Evolutionary conservation across 2,888 invertebrate genomes (phyloP).

Genomic region (Conomelus anceps): DNA sequence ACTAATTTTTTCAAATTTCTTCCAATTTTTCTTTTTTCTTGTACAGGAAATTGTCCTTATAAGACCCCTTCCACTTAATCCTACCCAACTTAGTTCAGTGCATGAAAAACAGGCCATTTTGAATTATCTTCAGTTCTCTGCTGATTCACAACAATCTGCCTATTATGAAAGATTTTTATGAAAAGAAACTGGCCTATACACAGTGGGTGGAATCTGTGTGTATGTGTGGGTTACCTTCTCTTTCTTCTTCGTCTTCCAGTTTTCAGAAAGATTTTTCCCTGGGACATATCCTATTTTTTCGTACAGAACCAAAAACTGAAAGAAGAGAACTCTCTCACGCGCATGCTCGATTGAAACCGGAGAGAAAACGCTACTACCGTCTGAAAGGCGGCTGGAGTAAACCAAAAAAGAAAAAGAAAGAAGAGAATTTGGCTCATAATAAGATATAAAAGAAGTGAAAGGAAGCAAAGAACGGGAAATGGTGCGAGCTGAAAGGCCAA

Average conservation of each 20-base stretch:
- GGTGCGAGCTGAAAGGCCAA: neutral
- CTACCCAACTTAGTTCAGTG: no score
- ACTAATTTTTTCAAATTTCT: no score
- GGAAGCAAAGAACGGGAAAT: neutral
- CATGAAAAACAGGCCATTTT: neutral
- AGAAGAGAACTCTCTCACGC: neutral
- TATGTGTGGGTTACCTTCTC: neutral
- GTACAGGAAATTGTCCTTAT: no score
- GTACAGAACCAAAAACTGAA: neutral
- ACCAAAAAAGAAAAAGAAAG: neutral
- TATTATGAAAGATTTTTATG: neutral
- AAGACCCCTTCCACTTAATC: no score
- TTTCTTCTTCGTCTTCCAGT: neutral
- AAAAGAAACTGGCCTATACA: slow-evolving; percentile 6
- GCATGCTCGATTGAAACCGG: neutral
- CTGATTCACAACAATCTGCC: neutral
- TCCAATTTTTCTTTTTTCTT: no score
- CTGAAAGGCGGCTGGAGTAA: neutral
- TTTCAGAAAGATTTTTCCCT: neutral
- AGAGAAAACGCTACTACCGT: neutral
- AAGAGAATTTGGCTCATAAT: neutral
- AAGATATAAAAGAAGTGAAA: neutral
- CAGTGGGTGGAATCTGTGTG: neutral
- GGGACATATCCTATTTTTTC: neutral
- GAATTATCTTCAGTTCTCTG: neutral